A percentile compares a stretch with the other conserved stretches of the same genome.
phyloP scores from a whole-genome alignment of 1,140 invertebrate genomes.

The Leptinotarsa lineolata region DNA sequence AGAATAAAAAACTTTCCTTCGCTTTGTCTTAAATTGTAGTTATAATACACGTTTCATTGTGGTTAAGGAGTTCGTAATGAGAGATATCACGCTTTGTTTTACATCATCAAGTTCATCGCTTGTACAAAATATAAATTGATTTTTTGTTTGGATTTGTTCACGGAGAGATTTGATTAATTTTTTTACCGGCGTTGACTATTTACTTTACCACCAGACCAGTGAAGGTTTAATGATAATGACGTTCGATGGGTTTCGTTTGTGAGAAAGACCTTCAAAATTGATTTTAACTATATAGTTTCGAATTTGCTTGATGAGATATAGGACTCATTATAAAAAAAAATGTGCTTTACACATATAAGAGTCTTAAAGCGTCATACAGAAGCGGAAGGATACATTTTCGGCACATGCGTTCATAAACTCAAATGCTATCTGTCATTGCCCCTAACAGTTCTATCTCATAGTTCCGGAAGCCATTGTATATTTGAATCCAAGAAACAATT shows the following conservation, averaged over 20 bases:
- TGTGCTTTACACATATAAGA: no score
- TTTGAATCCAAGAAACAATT: no score
- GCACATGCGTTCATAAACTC: no score
- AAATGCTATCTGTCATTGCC: no score
- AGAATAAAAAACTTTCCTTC: constrained; percentile 27
- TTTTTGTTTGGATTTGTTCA: constrained; percentile 16
- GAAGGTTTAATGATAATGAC: neutral
- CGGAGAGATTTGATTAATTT: constrained; percentile 17
- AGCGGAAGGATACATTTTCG: no score
- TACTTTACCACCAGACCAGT: neutral
- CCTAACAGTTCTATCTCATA: no score
- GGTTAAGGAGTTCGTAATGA: constrained; percentile 25
- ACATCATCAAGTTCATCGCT: neutral
- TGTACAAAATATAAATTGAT: constrained; percentile 13
- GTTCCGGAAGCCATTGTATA: no score
- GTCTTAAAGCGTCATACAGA: no score
- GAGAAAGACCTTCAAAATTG: no score
- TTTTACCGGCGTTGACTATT: constrained; percentile 6
- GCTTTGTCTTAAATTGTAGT: constrained; percentile 38
- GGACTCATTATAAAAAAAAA: no score
- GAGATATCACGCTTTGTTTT: constrained; percentile 20
- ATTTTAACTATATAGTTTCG: no score
- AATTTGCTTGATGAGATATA: no score
- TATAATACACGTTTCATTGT: constrained; percentile 37
- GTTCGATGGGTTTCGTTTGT: neutral